Conservation (phyloP, 2,797 vertebrate genomes). For the Columba guinea region DNA sequence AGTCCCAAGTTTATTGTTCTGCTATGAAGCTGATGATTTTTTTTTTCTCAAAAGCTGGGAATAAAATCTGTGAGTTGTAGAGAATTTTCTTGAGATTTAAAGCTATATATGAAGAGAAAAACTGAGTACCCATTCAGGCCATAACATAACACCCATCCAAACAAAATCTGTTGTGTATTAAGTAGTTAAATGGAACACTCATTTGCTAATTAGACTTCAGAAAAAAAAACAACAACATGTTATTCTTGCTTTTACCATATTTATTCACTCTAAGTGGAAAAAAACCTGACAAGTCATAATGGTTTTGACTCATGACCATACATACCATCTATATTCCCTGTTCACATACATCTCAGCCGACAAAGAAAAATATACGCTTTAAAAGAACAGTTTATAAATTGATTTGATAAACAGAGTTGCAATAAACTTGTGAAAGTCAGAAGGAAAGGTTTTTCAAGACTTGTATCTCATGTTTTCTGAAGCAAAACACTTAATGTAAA, state of each 20-base stretch:
- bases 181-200: background rate
- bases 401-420: conserved; percentile 32
- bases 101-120: background rate
- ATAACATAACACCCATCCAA: background rate
- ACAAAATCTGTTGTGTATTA: background rate
- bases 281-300: background rate
- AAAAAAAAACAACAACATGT: background rate
- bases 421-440: conserved; percentile 42
- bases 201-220: background rate
- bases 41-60: background rate
- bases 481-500: conserved; percentile 68
- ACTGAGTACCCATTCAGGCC: background rate
- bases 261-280: conserved; percentile 27
- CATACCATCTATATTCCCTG: background rate
- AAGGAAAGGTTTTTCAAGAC: conserved; percentile 36
- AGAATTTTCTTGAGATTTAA: background rate
- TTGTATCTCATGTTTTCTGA: conserved; percentile 67
- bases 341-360: background rate
- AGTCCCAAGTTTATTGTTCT: background rate
- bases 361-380: background rate
- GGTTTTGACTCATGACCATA: background rate
- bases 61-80: background rate
- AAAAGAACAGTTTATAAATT: conserved; percentile 26
- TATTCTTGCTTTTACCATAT: conserved; percentile 11
- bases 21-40: background rate